Base-by-base conservation (phyloP, 2,888 invertebrate species). In the Melinaea menophilus region DNA sequence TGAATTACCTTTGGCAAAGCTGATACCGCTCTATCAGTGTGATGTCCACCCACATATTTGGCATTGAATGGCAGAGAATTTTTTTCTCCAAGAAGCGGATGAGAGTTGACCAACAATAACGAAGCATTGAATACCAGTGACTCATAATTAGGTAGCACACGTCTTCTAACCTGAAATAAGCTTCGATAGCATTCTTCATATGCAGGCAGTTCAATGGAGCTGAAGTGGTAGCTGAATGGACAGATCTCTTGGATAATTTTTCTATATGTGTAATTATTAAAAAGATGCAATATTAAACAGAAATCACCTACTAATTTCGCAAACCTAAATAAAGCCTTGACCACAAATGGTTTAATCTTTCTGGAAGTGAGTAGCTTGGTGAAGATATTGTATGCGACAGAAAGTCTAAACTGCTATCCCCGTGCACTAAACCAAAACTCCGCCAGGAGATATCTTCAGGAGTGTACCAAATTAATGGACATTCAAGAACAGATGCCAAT, bases 381-480 rank as follows among this genome's bases (percentile, higher is more conserved):
- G 67, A 1, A 0, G 76, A 72, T 31, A 64, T 33, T 2, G 64
- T 55, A 5, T 58, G 56, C 4, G 78, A 68, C 48, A 73, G 72
- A 34, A 71, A 62, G 62, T 77, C 77, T 2, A 71, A 73, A 66
- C 74, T 79, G 65, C 75, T 75, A 51, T 74, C 68, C 60, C 76
- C 82, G 62, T 84, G 79, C 55, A 84, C 69, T 65, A 84, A 68
- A 55, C 75, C 75, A 55, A 81, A 61, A 2, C 69, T 74, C 69
- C 78, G 72, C 84, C 82, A 81, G 45, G 73, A 76, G 0, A 77
- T 73, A 60, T 82, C 84, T 12, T 70, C 65, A 2, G 75, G 65
- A 46, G 76, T 75, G 71, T 82, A 84, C 84, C 85, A 85, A 58
- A 84, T 73, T 46, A 85, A 69, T 0, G 85, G 84, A 55, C 85